Base-by-base conservation (phyloP, 2,888 invertebrate genomes). In the Melangyna quadrimaculata region DNA sequence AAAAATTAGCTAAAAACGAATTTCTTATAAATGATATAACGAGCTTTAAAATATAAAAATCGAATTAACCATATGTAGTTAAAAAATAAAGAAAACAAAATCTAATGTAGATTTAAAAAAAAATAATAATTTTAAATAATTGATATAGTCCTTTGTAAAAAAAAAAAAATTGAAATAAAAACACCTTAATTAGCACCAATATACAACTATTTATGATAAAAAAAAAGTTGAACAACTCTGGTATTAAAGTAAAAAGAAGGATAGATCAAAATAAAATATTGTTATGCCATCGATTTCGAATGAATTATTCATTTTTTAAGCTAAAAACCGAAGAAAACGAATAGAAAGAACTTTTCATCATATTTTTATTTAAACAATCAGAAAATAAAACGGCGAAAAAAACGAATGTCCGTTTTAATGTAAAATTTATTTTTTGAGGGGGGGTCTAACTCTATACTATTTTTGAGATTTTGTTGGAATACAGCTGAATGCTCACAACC, bases 171-270 rank as follows among this genome's bases (percentile, higher is more conserved):
- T n/a, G n/a, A 32, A 35, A 37, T 37, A 22, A 14, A 37, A 59
- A 35, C 67, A 55, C 24, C 80, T 84, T 72, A 80, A 75, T 84
- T 84, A 84, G 84, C 84, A 79, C 80, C 67, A 80, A 80, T 84
- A 80, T 67, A 84, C 40, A 61, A 84, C 83, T 70, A 12, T 29
- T 14, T 14, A 43, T 72, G 48, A 78, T 57, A 37, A 48, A 48
- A 22, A 4, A 24, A 14, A 45, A 59, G 69, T 83, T 78, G 79
- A 59, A 53, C n/a, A 61, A 69, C 61, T 45, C 51, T 35, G 48
- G 40, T 63, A 35, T 22, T 35, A 27, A 40, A 69, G 51, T 55
- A 53, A 72, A 71, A 53, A 70, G 70, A 69, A 70, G 55, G 65
- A 55, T 70, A 14, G 57, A 63, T 69, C 51, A 78, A 67, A 77